Evolutionary conservation across 53 echinoderm and acorn worm species (phyloP), one percentile per base, ranked within the genome.

Genomic region (Patiria pectinifera): DNA sequence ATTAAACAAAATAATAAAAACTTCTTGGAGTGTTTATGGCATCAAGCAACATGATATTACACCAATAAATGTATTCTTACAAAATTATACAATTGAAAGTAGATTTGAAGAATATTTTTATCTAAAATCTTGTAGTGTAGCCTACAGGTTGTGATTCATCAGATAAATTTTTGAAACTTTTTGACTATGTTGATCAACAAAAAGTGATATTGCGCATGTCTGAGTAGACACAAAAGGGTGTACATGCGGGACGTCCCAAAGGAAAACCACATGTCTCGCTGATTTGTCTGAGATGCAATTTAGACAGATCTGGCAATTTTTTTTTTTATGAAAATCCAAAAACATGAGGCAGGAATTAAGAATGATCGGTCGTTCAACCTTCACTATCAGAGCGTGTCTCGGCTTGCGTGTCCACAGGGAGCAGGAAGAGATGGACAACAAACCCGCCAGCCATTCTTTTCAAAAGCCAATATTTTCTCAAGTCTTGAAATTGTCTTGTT

Each of bases 391-490:
- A 78, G 58, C n/a, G 59, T 26, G 35, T 59, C 44, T 59, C n/a
- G 7, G 13, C 60, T 49, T 78, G 9, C 66, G 59, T 21, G 88
- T 88, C 88, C 25, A 46, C 26, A 8, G 88, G 53, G 88, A 61
- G 3, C 18, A 15, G 35, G 44, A 43, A 10, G 47, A 44, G 79
- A 59, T 77, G 60, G 7, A 66, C 62, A 80, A 62, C 53, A 81
- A 80, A 19, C 90, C 80, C 16, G 70, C 19, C 35, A 90, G 90
- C 80, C 14, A 90, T 48, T 79, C 66, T 80, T 90, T 69, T 69
- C 69, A 79, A 78, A 48, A 35, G 89, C 80, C 77, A 90, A 90
- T 81, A 90, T 90, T 90, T 81, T 90, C 81, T 80, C 69, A 80
- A 53, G 81, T 90, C 78, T 90, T 84, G 16, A 90, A 69, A 90